Base-by-base conservation (phyloP, 2,888 invertebrate genomes). In the Ectemnius cavifrons region DNA sequence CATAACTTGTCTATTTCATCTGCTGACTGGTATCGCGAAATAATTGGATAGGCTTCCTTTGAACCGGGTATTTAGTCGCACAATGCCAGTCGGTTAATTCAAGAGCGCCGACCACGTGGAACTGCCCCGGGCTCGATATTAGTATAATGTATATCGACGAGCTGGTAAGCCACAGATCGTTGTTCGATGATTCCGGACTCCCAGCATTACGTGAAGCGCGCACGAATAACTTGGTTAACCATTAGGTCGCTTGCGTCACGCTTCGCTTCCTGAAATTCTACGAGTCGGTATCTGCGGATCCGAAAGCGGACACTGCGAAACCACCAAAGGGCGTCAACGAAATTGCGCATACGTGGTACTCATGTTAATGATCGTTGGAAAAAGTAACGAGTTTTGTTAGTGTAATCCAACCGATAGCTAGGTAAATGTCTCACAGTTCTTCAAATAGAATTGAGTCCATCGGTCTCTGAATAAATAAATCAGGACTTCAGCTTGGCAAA, bases 221-320 rank as follows among this genome's bases (percentile, higher is more conserved):
- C 72, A 37, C 63, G 64, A 71, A 71, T 71, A 72, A 71, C 68
- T 71, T 62, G 82, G 83, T 81, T 81, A 82, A 84, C 85, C 83
- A 57, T 81, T 69, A 64, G 67, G 74, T 76, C 78, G 73, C 68
- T 73, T 78, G 76, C 72, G 81, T 84, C 77, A 82, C 73, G 80
- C 76, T 80, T 72, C 67, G 68, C 57, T 37, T 37, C 37, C 37
- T 37, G 77, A 72, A 77, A 84, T 82, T 75, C 76, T 79, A 72
- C 75, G 73, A 76, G 72, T 37, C 37, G 8, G 1, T 11, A 37
- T 37, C 37, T 37, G 37, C 3, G 37, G 37, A 37, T 8, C 23
- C 37, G 37, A 37, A 11, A 37, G 37, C 37, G 6, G 8, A 37
- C 37, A 4, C 37, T 37, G 8, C 37, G 1, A 37, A 8, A 37